phyloP scores from a whole-genome alignment of 2,797 vertebrate genomes.

The Ctenochaetus hawaiiensis region DNA sequence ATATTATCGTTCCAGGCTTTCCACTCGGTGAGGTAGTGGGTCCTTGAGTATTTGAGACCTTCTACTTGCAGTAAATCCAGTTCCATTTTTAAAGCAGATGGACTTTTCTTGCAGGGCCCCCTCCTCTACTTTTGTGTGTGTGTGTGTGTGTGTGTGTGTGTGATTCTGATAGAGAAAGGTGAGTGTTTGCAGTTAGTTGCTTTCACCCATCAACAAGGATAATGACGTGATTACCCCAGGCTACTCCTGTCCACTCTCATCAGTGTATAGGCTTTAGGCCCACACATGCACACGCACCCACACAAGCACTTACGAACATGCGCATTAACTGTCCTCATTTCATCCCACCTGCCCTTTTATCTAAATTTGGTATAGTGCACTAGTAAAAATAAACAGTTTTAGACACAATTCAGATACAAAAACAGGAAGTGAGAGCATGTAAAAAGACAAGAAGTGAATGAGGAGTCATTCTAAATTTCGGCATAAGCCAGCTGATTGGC shows the following conservation, averaged over 20 bases:
- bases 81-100: constrained; percentile 72
- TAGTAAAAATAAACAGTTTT: constrained; percentile 22
- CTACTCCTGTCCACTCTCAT: constrained; percentile 70
- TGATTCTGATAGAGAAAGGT: constrained; percentile 35
- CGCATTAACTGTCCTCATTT: constrained; percentile 46
- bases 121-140: constrained; percentile 8
- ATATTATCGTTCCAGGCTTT: constrained; percentile 25
- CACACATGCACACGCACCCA: constrained; percentile 26
- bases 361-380: constrained; percentile 35
- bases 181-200: constrained; percentile 56
- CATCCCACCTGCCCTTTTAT: constrained; percentile 28
- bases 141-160: constrained; percentile 30
- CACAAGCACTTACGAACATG: background rate
- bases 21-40: constrained; percentile 13
- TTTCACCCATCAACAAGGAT: constrained; percentile 70
- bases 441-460: constrained; percentile 70
- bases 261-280: constrained; percentile 46
- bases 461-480: constrained; percentile 48
- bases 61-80: constrained; percentile 47
- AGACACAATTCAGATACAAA: constrained; percentile 49
- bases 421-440: constrained; percentile 73
- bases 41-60: constrained; percentile 43
- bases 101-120: constrained; percentile 55
- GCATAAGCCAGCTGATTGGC: constrained; percentile 42
- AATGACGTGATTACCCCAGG: constrained; percentile 72